Evolutionary conservation across 2,888 invertebrate genomes (phyloP).

Genomic region (Malacosoma neustria): DNA sequence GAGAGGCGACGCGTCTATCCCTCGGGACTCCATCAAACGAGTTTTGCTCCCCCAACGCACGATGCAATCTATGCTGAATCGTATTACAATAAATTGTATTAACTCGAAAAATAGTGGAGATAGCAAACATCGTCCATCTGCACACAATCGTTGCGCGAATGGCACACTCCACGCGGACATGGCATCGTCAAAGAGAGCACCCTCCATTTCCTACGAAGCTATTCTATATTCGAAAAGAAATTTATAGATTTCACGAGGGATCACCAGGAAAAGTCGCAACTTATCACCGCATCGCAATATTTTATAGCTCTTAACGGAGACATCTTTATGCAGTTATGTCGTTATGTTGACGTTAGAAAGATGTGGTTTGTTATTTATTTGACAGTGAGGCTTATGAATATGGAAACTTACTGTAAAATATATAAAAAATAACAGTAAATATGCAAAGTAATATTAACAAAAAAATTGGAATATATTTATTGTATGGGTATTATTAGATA

Average conservation of each 20-base stretch:
- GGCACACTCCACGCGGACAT: conserved; percentile 33
- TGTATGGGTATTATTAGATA: too few relatives aligned
- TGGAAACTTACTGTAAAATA: too few relatives aligned
- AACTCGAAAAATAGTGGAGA: conserved; percentile 73
- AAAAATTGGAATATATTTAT: too few relatives aligned
- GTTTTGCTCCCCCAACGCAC: conserved; percentile 67
- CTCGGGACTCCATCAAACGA: conserved; percentile 71
- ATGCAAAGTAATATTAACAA: too few relatives aligned
- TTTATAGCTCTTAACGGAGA: conserved; percentile 62
- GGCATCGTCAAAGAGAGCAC: conserved; percentile 33
- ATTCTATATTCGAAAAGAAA: conserved; percentile 50
- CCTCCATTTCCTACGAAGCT: conserved; percentile 47
- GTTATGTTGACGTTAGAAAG: conserved; percentile 12
- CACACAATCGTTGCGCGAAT: conserved; percentile 62
- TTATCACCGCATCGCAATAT: conserved; percentile 64
- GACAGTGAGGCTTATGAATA: conserved; percentile 9
- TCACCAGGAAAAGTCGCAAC: conserved; percentile 57
- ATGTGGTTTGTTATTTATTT: conserved; percentile 14
- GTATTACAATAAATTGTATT: conserved; percentile 75
- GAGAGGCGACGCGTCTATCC: conserved; percentile 48
- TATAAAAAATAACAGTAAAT: too few relatives aligned
- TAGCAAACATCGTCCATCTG: conserved; percentile 74
- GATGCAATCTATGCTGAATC: conserved; percentile 75
- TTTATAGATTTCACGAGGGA: conserved; percentile 71
- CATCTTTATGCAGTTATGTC: conserved; percentile 49